phyloP scores from a whole-genome alignment of 2,888 invertebrate species.

The Acleris laterana region DNA sequence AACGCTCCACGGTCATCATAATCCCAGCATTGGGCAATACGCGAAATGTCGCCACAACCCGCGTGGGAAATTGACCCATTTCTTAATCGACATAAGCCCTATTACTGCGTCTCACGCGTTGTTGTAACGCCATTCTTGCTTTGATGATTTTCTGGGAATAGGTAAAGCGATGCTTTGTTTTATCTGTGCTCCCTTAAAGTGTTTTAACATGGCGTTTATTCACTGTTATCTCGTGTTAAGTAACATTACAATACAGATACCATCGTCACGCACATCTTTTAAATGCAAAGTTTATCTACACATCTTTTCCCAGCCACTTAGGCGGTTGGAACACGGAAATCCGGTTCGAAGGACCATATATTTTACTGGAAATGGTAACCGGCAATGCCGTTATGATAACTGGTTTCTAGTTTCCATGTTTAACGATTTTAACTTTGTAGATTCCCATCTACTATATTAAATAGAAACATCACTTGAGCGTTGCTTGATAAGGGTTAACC shows the following conservation, averaged over 20 bases:
- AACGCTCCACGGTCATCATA: conserved; percentile 34
- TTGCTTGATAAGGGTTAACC: too few relatives aligned
- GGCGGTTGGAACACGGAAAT: conserved; percentile 8
- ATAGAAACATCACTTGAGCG: too few relatives aligned
- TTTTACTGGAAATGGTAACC: neutral
- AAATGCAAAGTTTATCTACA: neutral
- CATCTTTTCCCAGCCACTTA: neutral
- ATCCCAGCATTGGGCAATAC: conserved; percentile 27
- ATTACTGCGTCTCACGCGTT: conserved; percentile 29
- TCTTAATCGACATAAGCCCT: conserved; percentile 41
- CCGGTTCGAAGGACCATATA: conserved; percentile 25
- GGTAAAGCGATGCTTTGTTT: conserved; percentile 41
- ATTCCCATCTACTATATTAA: too few relatives aligned
- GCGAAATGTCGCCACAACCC: conserved; percentile 35
- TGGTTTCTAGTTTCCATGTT: too few relatives aligned
- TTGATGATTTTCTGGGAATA: conserved; percentile 50
- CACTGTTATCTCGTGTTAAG: conserved; percentile 4
- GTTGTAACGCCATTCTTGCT: conserved; percentile 44
- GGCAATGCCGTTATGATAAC: too few relatives aligned
- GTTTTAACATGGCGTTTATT: conserved; percentile 24
- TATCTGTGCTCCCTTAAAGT: conserved; percentile 32
- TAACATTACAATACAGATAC: neutral
- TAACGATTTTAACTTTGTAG: too few relatives aligned
- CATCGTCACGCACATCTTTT: conserved; percentile 4
- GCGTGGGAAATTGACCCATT: conserved; percentile 50